Conservation (phyloP, 2,888 invertebrate species). For the Cacoxenus indagator region DNA sequence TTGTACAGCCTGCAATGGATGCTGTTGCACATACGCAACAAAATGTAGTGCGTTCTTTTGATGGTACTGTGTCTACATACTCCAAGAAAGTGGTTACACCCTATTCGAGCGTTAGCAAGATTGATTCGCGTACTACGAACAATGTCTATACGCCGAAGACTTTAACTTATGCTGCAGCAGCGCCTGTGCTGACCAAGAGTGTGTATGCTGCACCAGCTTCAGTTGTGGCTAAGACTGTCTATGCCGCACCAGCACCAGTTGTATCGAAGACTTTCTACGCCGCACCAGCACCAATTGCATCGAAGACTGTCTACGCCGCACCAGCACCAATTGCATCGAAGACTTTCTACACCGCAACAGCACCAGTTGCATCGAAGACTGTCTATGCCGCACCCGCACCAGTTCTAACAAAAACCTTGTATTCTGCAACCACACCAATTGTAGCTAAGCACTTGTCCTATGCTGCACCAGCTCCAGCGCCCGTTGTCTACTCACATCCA, state of each 20-base stretch:
- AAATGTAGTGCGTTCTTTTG: slow-evolving; percentile 74
- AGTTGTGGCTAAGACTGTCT: slow-evolving; percentile 48
- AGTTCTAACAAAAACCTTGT: slow-evolving; percentile 49
- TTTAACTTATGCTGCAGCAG: slow-evolving; percentile 49
- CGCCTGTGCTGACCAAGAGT: too few relatives aligned
- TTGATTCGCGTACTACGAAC: slow-evolving; percentile 74
- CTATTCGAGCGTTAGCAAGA: slow-evolving; percentile 75
- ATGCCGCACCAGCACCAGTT: slow-evolving; percentile 47
- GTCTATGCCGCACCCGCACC: slow-evolving; percentile 45
- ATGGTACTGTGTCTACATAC: slow-evolving; percentile 74
- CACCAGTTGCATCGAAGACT: slow-evolving; percentile 55
- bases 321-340: slow-evolving; percentile 31
- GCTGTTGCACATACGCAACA: slow-evolving; percentile 72
- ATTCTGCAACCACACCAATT: slow-evolving; percentile 43
- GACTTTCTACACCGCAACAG: slow-evolving; percentile 40
- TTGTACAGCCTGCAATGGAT: slow-evolving; percentile 60
- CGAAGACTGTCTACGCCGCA: slow-evolving; percentile 34
- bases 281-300: slow-evolving; percentile 39
- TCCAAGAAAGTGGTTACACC: slow-evolving; percentile 75
- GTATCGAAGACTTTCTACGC: slow-evolving; percentile 30
- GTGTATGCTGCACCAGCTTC: slow-evolving; percentile 58
- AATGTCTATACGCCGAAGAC: slow-evolving; percentile 72
- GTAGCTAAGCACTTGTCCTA: not conserved
- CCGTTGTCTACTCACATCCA: slow-evolving; percentile 38
- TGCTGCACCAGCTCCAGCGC: slow-evolving; percentile 47